These are phyloP conservation scores for Euwallacea similis DNA, from an alignment of 1,140 invertebrate genomes.

Conservation along the genomic window DNA sequence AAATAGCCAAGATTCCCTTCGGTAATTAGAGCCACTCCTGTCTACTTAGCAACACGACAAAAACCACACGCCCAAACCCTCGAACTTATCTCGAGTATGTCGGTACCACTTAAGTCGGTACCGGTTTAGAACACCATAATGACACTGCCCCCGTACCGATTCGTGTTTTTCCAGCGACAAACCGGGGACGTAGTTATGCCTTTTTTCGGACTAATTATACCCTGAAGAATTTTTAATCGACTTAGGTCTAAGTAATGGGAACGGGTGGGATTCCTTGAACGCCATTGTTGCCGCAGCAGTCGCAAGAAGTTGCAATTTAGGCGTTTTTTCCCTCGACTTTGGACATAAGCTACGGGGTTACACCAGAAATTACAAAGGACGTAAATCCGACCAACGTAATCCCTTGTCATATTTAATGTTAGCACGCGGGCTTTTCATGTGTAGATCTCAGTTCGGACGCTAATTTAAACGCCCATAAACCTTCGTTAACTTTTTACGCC, in stretches of 20 bases:
- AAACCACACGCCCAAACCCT: constrained; percentile 20
- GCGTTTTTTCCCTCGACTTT: too few relatives aligned
- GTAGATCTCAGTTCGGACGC: constrained; percentile 8
- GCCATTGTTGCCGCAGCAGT: background rate
- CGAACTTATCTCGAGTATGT: constrained; percentile 26
- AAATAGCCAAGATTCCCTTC: constrained; percentile 26
- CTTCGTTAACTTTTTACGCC: constrained; percentile 13
- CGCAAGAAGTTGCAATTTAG: background rate
- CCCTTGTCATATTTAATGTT: constrained; percentile 18
- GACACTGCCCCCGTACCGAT: constrained; percentile 18
- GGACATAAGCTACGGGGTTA: background rate
- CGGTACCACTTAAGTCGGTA: constrained; percentile 13
- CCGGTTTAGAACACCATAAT: constrained; percentile 26
- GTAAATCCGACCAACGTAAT: constrained; percentile 9
- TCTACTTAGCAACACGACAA: constrained; percentile 30
- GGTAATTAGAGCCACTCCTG: constrained; percentile 22
- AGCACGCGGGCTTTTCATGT: constrained; percentile 5
- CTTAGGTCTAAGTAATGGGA: constrained; percentile 4
- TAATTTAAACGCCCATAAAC: constrained; percentile 19
- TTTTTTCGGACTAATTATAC: constrained; percentile 13
- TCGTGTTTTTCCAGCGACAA: constrained; percentile 19
- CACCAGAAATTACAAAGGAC: background rate
- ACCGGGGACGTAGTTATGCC: background rate
- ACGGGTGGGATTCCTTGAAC: background rate
- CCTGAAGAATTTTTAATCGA: constrained; percentile 4